phyloP scores from a whole-genome alignment of 2,113 vertebrate species.

The Porphyrio hochstetteri region DNA sequence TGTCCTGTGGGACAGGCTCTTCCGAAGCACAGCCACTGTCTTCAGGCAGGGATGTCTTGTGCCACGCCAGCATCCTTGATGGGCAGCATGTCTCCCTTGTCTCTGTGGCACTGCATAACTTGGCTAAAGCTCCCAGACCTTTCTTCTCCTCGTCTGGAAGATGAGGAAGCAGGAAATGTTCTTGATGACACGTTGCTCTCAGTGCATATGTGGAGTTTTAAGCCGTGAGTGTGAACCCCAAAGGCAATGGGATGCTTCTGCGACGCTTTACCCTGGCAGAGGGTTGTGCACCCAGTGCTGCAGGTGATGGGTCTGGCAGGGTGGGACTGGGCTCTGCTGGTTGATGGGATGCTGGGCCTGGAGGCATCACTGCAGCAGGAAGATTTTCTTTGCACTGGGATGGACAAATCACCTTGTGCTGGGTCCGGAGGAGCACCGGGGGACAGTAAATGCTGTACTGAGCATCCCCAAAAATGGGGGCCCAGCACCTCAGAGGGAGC shows the following conservation, averaged over 20 bases:
- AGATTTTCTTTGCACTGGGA: background rate
- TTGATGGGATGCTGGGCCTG: background rate
- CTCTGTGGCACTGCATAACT: rapidly evolving
- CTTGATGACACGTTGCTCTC: background rate
- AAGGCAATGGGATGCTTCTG: rapidly evolving
- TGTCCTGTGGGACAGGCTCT: background rate
- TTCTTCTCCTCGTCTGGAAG: background rate
- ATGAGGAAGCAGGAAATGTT: background rate
- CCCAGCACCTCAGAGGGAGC: background rate
- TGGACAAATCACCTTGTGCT: background rate
- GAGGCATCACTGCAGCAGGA: background rate
- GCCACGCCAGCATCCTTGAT: rapidly evolving
- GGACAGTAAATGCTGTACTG: background rate
- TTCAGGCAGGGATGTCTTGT: rapidly evolving
- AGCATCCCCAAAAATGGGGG: background rate
- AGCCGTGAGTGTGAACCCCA: background rate
- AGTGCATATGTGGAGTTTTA: background rate
- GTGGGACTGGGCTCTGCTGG: rapidly evolving
- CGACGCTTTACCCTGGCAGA: background rate
- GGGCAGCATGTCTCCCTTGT: rapidly evolving
- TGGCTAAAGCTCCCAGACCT: background rate
- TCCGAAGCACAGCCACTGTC: rapidly evolving
- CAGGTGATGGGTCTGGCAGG: background rate
- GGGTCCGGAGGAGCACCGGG: rapidly evolving
- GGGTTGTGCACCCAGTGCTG: background rate